Conservation (phyloP, 2,888 invertebrate genomes). For the Drosophila tripunctata region DNA sequence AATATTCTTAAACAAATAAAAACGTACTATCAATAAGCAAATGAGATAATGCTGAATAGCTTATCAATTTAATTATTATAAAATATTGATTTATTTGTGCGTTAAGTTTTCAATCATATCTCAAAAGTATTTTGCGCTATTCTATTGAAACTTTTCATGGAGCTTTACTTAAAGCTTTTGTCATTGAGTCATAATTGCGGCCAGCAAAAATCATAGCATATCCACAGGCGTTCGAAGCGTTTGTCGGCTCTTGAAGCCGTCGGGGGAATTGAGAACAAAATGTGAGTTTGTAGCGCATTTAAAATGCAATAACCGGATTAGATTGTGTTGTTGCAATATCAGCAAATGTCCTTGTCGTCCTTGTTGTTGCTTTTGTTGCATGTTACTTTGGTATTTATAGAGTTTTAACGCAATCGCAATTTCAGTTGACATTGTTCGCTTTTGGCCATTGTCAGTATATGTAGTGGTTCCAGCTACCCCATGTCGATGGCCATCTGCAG, state of each 20-base stretch:
- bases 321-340: conserved; percentile 71
- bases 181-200: conserved; percentile 19
- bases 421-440: conserved; percentile 76
- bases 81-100: too few species aligned
- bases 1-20: too few species aligned
- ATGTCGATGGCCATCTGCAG: conserved; percentile 59
- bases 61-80: too few species aligned
- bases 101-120: too few species aligned
- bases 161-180: not conserved
- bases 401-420: conserved; percentile 82
- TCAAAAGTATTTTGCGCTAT: too few species aligned
- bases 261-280: conserved; percentile 48
- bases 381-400: conserved; percentile 81
- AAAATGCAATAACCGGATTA: conserved; percentile 82
- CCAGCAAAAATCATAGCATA: conserved; percentile 10
- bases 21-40: too few species aligned
- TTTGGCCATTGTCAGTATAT: conserved; percentile 54
- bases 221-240: not conserved
- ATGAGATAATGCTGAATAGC: too few species aligned
- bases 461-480: conserved; percentile 20
- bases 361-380: conserved; percentile 43
- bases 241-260: conserved; percentile 1
- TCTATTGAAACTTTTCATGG: too few species aligned
- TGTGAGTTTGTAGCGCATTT: conserved; percentile 70
- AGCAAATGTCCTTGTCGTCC: conserved; percentile 35